Base-by-base conservation (phyloP, 2,888 invertebrate species). In the Cantharis nigra region DNA sequence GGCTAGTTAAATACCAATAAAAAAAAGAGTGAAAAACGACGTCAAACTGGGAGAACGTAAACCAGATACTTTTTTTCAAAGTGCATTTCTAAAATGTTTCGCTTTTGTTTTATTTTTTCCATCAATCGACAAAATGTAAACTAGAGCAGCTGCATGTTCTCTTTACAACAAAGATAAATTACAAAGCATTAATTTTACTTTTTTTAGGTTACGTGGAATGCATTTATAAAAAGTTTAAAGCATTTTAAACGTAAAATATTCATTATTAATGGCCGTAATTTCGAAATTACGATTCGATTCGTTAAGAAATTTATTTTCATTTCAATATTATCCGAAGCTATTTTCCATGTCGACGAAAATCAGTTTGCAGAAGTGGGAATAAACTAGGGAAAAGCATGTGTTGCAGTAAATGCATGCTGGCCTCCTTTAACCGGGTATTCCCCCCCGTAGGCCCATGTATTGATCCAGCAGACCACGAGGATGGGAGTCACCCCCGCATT, bases 381-480 rank as follows among this genome's bases (percentile, higher is more conserved):
- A 18, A 18, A 69, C 26, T 74, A 20, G 78, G 80, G 81, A 80
- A 81, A 82, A 80, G 79, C 80, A 81, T 81, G 81, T 80, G 80
- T 80, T 79, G 80, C 78, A 76, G 79, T 80, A 80, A 79, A 80
- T 81, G 80, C 80, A 80, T 77, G 79, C 76, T 80, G 72, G 75
- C 73, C 79, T 75, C 76, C 69, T 77, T 77, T 72, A 70, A 70
- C 79, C 77, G 76, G 81, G 78, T 78, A 23, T 65, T 71, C 79
- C 77, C 80, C 81, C 82, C 79, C 81, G 82, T 81, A 82, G 84
- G 83, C 81, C 83, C 83, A 81, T 78, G 86, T 87, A 87, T 87
- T 87, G 87, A 87, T 87, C 87, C 86, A 84, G 84, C 84, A 82
- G 85, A 84, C 85, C 86, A 85, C 84, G 83, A 83, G 85, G 83